Evolutionary conservation across 2,113 vertebrate species (phyloP).

Genomic region (Zingel zingel): DNA sequence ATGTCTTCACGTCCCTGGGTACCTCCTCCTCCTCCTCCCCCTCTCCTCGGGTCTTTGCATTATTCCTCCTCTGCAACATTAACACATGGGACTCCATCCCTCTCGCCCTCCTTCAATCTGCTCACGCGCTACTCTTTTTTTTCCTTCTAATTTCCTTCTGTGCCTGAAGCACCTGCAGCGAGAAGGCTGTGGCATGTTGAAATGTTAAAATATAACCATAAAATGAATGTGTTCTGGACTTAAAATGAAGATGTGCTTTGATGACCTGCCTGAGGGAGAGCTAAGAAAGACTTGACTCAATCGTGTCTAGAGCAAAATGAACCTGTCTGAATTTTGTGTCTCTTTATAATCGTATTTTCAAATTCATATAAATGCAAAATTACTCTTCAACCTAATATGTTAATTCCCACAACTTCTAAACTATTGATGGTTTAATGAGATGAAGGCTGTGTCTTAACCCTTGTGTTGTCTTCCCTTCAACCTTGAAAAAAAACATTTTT

Average conservation of each 20-base stretch:
- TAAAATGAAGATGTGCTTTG: conserved; percentile 58
- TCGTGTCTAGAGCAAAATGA: no score
- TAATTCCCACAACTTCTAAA: background rate
- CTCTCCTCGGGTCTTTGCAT: conserved; percentile 33
- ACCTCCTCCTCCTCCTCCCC: background rate
- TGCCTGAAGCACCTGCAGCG: conserved; percentile 46
- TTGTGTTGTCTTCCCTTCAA: no score
- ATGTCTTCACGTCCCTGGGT: conserved; percentile 53
- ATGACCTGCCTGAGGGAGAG: conserved; percentile 49
- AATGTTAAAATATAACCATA: conserved; percentile 67
- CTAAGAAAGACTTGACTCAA: conserved; percentile 31
- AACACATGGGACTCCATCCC: conserved; percentile 55
- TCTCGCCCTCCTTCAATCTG: conserved; percentile 46
- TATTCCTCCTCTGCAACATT: conserved; percentile 46
- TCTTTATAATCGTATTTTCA: conserved; percentile 11
- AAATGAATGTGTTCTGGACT: conserved; percentile 63
- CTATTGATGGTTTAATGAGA: no score
- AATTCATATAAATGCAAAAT: background rate
- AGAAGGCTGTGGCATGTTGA: conserved; percentile 32
- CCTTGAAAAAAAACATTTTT: no score
- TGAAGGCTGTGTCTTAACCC: no score
- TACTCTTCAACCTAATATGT: background rate
- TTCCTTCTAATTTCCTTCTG: background rate
- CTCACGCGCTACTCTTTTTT: background rate
- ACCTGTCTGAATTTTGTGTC: background rate